phyloP scores from a whole-genome alignment of 2,888 invertebrate species.

The Sicus ferrugineus region DNA sequence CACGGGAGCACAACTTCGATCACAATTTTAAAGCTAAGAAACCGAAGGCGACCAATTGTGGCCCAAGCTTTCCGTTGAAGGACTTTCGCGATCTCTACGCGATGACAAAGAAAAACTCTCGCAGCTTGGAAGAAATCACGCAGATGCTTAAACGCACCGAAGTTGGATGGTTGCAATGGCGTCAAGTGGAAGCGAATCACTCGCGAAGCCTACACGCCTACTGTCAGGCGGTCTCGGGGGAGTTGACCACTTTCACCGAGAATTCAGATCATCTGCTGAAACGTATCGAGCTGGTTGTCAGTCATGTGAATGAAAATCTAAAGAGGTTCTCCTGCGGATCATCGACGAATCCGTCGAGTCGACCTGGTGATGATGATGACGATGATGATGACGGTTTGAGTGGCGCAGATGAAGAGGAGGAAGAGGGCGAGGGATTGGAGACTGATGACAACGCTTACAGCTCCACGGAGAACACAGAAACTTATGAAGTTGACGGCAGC shows the following conservation, averaged over 20 bases:
- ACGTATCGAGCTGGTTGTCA: slow-evolving; percentile 53
- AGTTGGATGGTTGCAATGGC: slow-evolving; percentile 52
- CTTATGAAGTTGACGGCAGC: not conserved
- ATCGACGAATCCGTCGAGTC: not conserved
- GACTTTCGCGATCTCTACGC: slow-evolving; percentile 45
- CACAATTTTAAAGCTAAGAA: slow-evolving; percentile 42
- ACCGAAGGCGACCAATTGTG: slow-evolving; percentile 42
- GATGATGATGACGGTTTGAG: not conserved
- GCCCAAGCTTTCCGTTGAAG: slow-evolving; percentile 35
- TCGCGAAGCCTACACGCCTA: slow-evolving; percentile 42
- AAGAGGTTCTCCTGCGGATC: not conserved
- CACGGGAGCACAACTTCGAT: slow-evolving; percentile 40
- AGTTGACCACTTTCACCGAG: slow-evolving; percentile 56
- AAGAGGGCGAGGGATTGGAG: slow-evolving; percentile 6
- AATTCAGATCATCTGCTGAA: slow-evolving; percentile 58
- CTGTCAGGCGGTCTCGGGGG: slow-evolving; percentile 53
- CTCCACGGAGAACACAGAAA: not conserved
- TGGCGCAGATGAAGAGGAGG: not conserved
- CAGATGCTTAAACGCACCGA: slow-evolving; percentile 53
- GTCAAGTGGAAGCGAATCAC: slow-evolving; percentile 44
- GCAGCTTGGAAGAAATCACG: slow-evolving; percentile 56
- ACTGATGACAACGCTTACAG: not conserved
- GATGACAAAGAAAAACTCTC: slow-evolving; percentile 43
- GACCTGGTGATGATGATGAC: not conserved
- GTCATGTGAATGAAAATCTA: slow-evolving; percentile 48